A percentile compares a stretch with the other conserved stretches of the same genome.
phyloP scores from a whole-genome alignment of 2,113 vertebrate species.

The Trichechus manatus region DNA sequence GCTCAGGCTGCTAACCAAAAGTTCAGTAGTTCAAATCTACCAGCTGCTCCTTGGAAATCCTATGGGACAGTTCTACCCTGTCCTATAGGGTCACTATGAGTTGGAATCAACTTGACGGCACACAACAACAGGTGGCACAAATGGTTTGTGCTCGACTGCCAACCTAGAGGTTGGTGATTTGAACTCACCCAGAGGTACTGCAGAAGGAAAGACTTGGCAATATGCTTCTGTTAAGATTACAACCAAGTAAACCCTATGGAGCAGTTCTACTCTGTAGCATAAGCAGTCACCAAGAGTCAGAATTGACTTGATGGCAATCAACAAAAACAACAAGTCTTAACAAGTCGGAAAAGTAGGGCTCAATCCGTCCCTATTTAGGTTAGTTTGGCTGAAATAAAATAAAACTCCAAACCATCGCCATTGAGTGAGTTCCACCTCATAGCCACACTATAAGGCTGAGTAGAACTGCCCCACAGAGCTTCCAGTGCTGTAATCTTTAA shows the following conservation, averaged over 20 bases:
- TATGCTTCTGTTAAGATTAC: neutral
- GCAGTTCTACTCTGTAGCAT: neutral
- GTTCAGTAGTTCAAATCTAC: too few species aligned
- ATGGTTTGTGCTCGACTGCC: too few species aligned
- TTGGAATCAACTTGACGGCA: too few species aligned
- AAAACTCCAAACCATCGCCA: neutral
- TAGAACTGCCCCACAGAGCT: neutral
- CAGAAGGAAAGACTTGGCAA: neutral
- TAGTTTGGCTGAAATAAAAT: constrained; percentile 50
- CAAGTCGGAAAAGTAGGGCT: neutral
- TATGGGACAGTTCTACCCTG: too few species aligned
- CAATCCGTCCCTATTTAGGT: neutral
- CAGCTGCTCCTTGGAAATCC: too few species aligned
- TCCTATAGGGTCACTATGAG: too few species aligned
- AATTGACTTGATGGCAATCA: neutral
- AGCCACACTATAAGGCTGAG: neutral
- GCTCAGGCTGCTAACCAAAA: too few species aligned
- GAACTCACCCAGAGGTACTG: neutral
- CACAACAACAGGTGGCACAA: too few species aligned
- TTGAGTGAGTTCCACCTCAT: neutral
- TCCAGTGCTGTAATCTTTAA: neutral
- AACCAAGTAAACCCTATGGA: neutral
- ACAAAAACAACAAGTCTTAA: neutral
- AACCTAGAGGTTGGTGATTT: too few species aligned
- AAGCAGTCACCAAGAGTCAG: neutral